Percentiles rank a stretch among this genome's conserved stretches.
Conservation (phyloP, 2,797 vertebrate species). For the Thunnus albacares region DNA sequence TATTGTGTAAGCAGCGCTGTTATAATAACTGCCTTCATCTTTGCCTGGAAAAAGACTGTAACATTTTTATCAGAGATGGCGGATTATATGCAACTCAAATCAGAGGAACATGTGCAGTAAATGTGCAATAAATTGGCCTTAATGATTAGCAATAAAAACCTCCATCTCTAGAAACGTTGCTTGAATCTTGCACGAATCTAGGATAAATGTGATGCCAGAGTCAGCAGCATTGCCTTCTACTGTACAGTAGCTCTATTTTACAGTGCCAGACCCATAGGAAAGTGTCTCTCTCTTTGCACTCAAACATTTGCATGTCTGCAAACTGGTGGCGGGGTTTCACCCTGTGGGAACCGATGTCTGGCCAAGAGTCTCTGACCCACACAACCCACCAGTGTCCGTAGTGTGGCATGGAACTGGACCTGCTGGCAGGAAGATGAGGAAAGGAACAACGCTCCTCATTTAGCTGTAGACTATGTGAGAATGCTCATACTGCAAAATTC, state of each 20-base stretch:
- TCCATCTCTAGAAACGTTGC: slow-evolving; percentile 15
- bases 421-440: slow-evolving; percentile 56
- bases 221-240: slow-evolving; percentile 40
- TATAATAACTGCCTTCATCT: slow-evolving; percentile 79
- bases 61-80: slow-evolving; percentile 42
- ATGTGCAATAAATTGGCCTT: slow-evolving; percentile 1
- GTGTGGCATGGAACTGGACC: slow-evolving; percentile 46
- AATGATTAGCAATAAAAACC: not conserved
- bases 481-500: slow-evolving; percentile 29
- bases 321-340: slow-evolving; percentile 64
- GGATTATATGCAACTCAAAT: slow-evolving; percentile 20
- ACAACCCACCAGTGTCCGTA: slow-evolving; percentile 74
- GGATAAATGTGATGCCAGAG: slow-evolving; percentile 28
- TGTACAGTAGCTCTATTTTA: slow-evolving; percentile 74
- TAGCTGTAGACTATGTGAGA: slow-evolving; percentile 22
- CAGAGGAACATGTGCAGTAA: not conserved
- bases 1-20: slow-evolving; percentile 83
- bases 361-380: slow-evolving; percentile 73
- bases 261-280: slow-evolving; percentile 71
- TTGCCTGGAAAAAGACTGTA: slow-evolving; percentile 45
- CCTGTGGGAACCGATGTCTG: slow-evolving; percentile 71
- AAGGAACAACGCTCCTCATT: slow-evolving; percentile 63
- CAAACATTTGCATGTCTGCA: slow-evolving; percentile 74
- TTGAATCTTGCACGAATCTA: slow-evolving; percentile 23
- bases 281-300: slow-evolving; percentile 47